phyloP scores from a whole-genome alignment of 2,113 vertebrate species.

The Phalacrocorax aristotelis region DNA sequence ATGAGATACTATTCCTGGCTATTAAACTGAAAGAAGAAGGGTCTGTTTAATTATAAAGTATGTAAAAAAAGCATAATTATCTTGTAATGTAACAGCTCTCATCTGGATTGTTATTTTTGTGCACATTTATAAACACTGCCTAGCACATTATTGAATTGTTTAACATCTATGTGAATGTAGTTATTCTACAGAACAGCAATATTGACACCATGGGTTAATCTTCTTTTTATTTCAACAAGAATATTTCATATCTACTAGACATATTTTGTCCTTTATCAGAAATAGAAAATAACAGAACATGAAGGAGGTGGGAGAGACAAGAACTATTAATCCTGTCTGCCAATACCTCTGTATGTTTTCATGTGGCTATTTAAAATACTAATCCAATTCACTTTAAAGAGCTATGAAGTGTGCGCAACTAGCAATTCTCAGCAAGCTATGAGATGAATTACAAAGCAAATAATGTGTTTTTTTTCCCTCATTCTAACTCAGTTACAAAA shows the following conservation, averaged over 20 bases:
- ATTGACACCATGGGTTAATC: neutral
- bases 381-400: neutral
- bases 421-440: neutral
- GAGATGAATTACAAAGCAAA: neutral
- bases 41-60: conserved; percentile 54
- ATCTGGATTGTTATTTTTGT: conserved; percentile 45
- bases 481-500: neutral
- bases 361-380: neutral
- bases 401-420: neutral
- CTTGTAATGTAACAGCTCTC: conserved; percentile 2
- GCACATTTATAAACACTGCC: neutral
- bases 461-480: neutral
- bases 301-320: neutral
- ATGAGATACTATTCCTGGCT: conserved; percentile 45
- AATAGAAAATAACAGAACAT: neutral
- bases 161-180: neutral
- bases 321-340: neutral
- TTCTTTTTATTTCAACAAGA: neutral
- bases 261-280: neutral
- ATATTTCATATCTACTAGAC: neutral
- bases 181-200: neutral
- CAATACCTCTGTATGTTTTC: neutral
- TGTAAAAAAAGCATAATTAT: conserved; percentile 18
- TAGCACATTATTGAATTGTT: conserved; percentile 7
- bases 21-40: conserved; percentile 43